Evolutionary conservation across 2,797 vertebrate genomes (phyloP).

Genomic region (Lindbergichthys nudifrons): DNA sequence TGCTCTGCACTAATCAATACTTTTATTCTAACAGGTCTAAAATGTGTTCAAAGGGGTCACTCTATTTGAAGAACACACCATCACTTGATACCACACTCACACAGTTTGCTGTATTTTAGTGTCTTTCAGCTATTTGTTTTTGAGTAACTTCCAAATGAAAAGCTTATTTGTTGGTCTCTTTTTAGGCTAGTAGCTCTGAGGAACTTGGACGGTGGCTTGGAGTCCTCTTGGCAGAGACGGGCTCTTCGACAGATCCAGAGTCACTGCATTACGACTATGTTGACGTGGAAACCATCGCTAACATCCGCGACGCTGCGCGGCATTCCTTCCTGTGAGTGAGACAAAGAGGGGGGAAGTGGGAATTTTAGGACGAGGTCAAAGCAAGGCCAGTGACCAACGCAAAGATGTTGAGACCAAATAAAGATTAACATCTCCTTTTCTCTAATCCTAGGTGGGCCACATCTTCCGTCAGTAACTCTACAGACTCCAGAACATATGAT

Average conservation of each 20-base stretch:
- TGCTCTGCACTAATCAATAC: not conserved
- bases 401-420: slow-evolving; percentile 23
- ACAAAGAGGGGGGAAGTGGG: not conserved
- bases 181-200: slow-evolving; percentile 91
- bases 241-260: slow-evolving; percentile 89
- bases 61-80: not conserved
- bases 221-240: slow-evolving; percentile 92
- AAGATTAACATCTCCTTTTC: not conserved
- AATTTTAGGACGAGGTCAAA: slow-evolving; percentile 31
- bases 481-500: slow-evolving; percentile 91
- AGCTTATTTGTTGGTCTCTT: not conserved
- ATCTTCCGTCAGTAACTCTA: slow-evolving; percentile 84
- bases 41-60: not conserved
- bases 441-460: slow-evolving; percentile 87
- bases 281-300: slow-evolving; percentile 95
- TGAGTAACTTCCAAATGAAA: not conserved
- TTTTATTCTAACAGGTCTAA: not conserved
- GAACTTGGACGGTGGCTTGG: slow-evolving; percentile 97
- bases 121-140: not conserved
- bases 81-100: no score
- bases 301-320: slow-evolving; percentile 93
- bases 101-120: not conserved
- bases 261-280: slow-evolving; percentile 97
- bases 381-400: slow-evolving; percentile 17
- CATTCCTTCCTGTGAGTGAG: slow-evolving; percentile 96